phyloP scores from a whole-genome alignment of 2,113 vertebrate genomes.

The Leptodactylus fuscus region DNA sequence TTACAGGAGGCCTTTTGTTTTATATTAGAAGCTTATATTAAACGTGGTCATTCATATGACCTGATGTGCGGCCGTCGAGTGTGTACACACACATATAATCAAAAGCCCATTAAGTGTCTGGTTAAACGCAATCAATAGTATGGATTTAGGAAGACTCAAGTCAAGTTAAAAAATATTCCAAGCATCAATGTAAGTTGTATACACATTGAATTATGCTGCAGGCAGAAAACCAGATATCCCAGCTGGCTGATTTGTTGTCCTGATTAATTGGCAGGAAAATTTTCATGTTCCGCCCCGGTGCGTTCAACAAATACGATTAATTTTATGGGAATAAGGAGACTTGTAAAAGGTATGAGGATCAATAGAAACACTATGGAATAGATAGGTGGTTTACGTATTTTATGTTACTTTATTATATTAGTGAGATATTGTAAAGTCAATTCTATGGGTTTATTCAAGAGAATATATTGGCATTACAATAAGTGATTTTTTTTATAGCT shows the following conservation, averaged over 20 bases:
- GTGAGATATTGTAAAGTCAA: background rate
- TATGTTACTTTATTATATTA: background rate
- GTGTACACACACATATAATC: constrained; percentile 43
- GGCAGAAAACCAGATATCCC: constrained; percentile 43
- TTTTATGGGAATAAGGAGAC: constrained; percentile 11
- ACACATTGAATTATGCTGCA: constrained; percentile 41
- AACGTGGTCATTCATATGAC: constrained; percentile 28
- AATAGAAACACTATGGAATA: background rate
- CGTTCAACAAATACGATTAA: constrained; percentile 15
- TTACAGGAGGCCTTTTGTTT: background rate
- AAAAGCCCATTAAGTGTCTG: constrained; percentile 40
- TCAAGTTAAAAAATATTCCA: constrained; percentile 47
- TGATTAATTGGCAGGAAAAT: constrained; percentile 54
- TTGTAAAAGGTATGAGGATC: background rate
- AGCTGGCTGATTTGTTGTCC: constrained; percentile 30
- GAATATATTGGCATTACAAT: background rate
- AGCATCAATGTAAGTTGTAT: constrained; percentile 44
- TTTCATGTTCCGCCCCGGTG: constrained; percentile 4
- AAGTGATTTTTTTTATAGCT: background rate
- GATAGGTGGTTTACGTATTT: background rate
- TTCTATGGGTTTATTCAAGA: background rate
- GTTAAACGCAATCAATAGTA: constrained; percentile 49
- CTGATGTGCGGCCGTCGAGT: background rate
- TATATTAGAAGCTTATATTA: background rate
- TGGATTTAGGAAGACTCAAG: constrained; percentile 30